Percentiles rank a stretch among this genome's conserved stretches.
These are phyloP conservation scores for Nesometra sesokonis DNA, from an alignment of 35 echinoderm and acorn worm genomes.

Conservation along the genomic window DNA sequence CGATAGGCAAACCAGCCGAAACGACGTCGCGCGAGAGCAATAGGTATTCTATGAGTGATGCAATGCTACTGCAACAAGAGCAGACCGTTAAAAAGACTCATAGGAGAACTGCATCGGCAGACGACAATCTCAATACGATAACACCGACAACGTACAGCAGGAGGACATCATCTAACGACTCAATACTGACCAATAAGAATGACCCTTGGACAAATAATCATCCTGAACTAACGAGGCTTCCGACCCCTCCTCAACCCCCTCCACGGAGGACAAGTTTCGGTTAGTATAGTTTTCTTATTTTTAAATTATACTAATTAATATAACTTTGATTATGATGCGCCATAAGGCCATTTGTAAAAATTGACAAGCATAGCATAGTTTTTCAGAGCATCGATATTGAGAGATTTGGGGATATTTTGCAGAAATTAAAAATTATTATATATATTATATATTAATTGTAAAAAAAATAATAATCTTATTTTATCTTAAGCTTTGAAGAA, in stretches of 20 bases:
- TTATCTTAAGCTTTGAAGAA: too few species aligned
- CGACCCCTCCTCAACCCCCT: constrained; percentile 50
- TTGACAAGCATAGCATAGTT: too few species aligned
- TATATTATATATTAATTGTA: too few species aligned
- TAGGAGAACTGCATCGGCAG: constrained; percentile 66
- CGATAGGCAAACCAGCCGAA: constrained; percentile 25
- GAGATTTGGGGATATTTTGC: too few species aligned
- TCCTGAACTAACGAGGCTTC: constrained; percentile 44
- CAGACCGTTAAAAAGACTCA: constrained; percentile 27
- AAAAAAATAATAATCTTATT: too few species aligned
- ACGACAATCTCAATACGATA: constrained; percentile 51
- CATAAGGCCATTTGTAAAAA: too few species aligned
- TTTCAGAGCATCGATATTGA: too few species aligned
- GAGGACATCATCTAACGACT: constrained; percentile 72
- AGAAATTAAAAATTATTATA: too few species aligned
- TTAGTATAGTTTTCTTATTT: constrained; percentile 17
- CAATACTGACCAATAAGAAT: constrained; percentile 43
- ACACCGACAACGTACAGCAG: constrained; percentile 21
- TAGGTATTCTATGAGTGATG: constrained; percentile 7
- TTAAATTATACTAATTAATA: not conserved
- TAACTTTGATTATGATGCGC: not conserved
- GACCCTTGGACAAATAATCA: constrained; percentile 62
- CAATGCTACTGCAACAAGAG: not conserved
- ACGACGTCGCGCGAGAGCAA: constrained; percentile 24
- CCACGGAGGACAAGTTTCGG: constrained; percentile 52